Evolutionary conservation across 2,888 invertebrate species (phyloP), one percentile per base, ranked within the genome.

Genomic region (Aplocera efformata): DNA sequence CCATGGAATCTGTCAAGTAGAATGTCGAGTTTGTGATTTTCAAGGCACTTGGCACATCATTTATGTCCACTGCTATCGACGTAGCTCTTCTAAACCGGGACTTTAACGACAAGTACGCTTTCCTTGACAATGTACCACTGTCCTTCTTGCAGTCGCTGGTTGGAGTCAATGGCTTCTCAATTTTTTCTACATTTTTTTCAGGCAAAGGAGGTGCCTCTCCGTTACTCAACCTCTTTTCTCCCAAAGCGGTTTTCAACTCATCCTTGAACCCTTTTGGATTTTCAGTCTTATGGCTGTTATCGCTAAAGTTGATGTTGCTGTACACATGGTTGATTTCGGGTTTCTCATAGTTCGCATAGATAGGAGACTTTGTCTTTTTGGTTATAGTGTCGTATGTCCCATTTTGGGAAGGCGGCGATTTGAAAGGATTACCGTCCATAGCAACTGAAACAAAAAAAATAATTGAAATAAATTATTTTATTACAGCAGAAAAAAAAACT

Each of bases 21-120:
- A 94, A 94, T 0, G 93, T 93, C 32, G 94, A 93, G 50, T 91
- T 91, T 0, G 92, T 90, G 29, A 90, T 86, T 56, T 89, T 88
- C 38, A 91, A 56, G 1, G 90, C 83, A 49, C 88, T 88, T 0
- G 89, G 89, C 25, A 89, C 77, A n/a, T 90, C 89, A 29, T 89
- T 88, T 11, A 89, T 81, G 47, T 90, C 90, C 9, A 89, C 79
- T 1, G 90, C 89, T 48, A 92, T 67, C 7, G 90, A 90, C 25
- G 90, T 85, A 27, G 91, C 90, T 40, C 92, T 80, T 30, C 92
- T 83, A 58, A 93, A 90, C 47, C 92, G 89, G 0, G 91, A 91
- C 56, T 91, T 91, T 58, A 92, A 90, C 0, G 90, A 89, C 53
- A 90, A 89, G 53, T 90, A 89, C 20, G 88, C 76, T 42, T 84